Base-by-base conservation (phyloP, 92 coral and sea anemone genomes). In the Zoanthus sociatus region DNA sequence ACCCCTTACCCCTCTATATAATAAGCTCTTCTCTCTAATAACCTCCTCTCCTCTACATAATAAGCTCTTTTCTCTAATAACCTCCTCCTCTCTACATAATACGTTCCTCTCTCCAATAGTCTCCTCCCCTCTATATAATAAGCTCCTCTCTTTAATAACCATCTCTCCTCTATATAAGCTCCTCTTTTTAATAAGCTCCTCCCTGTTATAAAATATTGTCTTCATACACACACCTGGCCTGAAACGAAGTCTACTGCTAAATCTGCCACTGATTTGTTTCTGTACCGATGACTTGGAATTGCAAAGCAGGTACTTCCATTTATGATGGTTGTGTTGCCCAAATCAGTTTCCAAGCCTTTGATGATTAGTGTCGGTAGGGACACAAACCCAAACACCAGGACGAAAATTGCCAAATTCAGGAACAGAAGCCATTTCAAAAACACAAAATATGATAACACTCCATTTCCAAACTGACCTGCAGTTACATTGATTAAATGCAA, bases 381-480 rank as follows among this genome's bases (percentile, higher is more conserved):
- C 73, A 94, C 89, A 71, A 95, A 92, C 17, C 96, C 91, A 86
- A 97, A 97, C 91, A 90, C 90, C 84, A 97, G 84, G 26, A 94
- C 31, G 86, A 97, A 97, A 51, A 97, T 88, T 76, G 89, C 90
- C 79, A 95, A 55, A 76, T 97, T 96, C 84, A 97, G 83, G 87
- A 95, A 97, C 90, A 97, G 48, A 78, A 97, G 87, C 99, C 99
- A 97, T 78, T 97, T 97, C 20, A 97, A 95, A 87, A 97, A 97
- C 50, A 95, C 89, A 86, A 97, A 97, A 87, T 93, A 97, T 31
- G 99, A 97, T 48, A 97, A 73, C 21, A 97, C 99, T 73, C 99
- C 99, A 91, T 97, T 97, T 68, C 99, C 99, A 95, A 97, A 97
- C n/a, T 94, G 99, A 76, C 99, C 99, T 97, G 91, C 47, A 88